Base-by-base conservation (phyloP, 2,113 vertebrate genomes). In the Microtus oregoni region DNA sequence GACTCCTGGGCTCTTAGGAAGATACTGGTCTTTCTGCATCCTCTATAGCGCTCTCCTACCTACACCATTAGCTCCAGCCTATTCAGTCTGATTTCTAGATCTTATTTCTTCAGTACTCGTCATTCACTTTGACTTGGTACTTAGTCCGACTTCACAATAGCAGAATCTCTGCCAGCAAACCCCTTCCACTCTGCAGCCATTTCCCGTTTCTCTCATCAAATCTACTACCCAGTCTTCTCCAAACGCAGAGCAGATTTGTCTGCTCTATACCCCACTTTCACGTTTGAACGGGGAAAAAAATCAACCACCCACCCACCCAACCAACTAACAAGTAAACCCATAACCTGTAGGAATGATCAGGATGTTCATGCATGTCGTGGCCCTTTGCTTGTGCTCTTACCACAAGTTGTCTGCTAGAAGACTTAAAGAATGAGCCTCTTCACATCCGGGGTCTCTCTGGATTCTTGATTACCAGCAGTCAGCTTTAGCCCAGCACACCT, bases 261-360 rank as follows among this genome's bases (percentile, higher is more conserved):
- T 75, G 41, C 65, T 92, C 28, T 90, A 9, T 79, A 72, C 7
- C 65, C 22, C 35, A 82, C 44, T 91, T 95, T 41, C 1, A 35
- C 28, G 14, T 76, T 24, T 28, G 41, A 50, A 24, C 41, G 86
- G 65, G 13, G 1, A 8, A 30, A 38, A 38, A 82, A 76, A 41
- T 14, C 12, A 68, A 68, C 67, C 30, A 35, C 32, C 13, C 30
- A 68, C 30, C 11, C 5, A 68, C 13, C 12, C 67, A 68, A 15
- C 30, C 30, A 24, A 41, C 58, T 19, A 58, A 58, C 19, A 90
- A 93, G 75, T 92, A 86, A 70, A 35, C 77, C 61, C 91, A 26
- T 38, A 88, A 90, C 85, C 72, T 93, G 86, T 92, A 61, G 58
- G 70, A 94, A 81, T 85, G 61, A 35, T 77, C 52, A 4, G n/a